phyloP scores from a whole-genome alignment of 2,888 invertebrate genomes.

The Tetrapedia diversipes region DNA sequence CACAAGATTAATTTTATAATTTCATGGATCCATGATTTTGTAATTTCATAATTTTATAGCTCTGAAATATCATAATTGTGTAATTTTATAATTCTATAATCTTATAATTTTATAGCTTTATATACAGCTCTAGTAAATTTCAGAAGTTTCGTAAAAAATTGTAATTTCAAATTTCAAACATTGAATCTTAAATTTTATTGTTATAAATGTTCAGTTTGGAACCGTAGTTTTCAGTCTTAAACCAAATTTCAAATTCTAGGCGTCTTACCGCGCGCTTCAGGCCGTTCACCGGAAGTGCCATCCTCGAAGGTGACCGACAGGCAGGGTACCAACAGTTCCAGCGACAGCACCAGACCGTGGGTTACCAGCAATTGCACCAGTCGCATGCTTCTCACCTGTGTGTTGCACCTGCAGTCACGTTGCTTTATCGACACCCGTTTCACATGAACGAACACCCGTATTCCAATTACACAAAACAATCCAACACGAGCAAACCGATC shows the following conservation, averaged over 20 bases:
- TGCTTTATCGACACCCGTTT: slow-evolving; percentile 45
- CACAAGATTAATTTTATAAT: no score
- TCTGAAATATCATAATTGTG: no score
- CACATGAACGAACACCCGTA: background rate
- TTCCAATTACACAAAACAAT: background rate
- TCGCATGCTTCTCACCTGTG: slow-evolving; percentile 70
- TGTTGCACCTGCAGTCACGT: slow-evolving; percentile 51
- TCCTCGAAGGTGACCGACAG: slow-evolving; percentile 77
- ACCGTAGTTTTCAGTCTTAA: no score
- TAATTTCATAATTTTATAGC: no score
- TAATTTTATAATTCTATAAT: no score
- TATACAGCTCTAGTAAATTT: no score
- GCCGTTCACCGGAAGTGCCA: slow-evolving; percentile 61
- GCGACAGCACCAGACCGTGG: slow-evolving; percentile 68
- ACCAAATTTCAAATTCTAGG: background rate
- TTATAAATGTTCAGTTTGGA: no score
- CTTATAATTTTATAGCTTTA: no score
- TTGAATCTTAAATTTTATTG: background rate
- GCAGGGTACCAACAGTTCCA: slow-evolving; percentile 66
- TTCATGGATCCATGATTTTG: no score
- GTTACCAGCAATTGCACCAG: slow-evolving; percentile 72
- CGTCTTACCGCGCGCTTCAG: slow-evolving; percentile 63
- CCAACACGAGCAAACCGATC: background rate
- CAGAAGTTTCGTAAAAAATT: no score
- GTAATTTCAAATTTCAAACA: no score